A percentile compares a stretch with the other conserved stretches of the same genome.
Evolutionary conservation across 1,140 invertebrate genomes (phyloP).

Genomic region (Listronotus oregonensis): DNA sequence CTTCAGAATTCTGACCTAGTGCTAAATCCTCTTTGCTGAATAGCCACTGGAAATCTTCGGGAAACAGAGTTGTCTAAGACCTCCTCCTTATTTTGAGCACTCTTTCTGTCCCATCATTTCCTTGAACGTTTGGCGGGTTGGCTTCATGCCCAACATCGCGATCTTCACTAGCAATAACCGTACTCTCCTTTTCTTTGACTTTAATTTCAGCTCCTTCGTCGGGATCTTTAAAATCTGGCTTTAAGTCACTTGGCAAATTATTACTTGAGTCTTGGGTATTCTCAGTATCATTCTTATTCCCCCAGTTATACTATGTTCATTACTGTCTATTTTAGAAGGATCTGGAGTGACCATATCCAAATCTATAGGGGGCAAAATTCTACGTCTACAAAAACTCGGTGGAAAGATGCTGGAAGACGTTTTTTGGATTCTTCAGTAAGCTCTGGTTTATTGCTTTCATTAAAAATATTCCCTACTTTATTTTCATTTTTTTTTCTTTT

Average conservation of each 20-base stretch:
- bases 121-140: too few species aligned
- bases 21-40: too few species aligned
- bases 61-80: too few species aligned
- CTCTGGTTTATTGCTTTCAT: neutral
- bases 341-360: constrained; percentile 8
- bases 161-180: too few species aligned
- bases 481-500: constrained; percentile 42
- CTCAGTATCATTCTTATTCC: too few species aligned
- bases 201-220: neutral
- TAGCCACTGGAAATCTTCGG: too few species aligned
- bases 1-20: too few species aligned
- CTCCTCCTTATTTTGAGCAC: too few species aligned
- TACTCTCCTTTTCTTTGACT: constrained; percentile 1
- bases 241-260: too few species aligned
- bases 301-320: neutral
- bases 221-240: neutral
- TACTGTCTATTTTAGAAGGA: neutral
- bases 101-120: too few species aligned
- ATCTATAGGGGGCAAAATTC: constrained; percentile 1
- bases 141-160: too few species aligned
- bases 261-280: too few species aligned
- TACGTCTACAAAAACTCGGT: constrained; percentile 8
- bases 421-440: neutral
- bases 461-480: constrained; percentile 41
- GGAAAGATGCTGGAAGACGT: neutral